These are phyloP conservation scores for Kuschelorhynchus macadamiae DNA, from an alignment of 2,888 invertebrate species.

Conservation along the genomic window DNA sequence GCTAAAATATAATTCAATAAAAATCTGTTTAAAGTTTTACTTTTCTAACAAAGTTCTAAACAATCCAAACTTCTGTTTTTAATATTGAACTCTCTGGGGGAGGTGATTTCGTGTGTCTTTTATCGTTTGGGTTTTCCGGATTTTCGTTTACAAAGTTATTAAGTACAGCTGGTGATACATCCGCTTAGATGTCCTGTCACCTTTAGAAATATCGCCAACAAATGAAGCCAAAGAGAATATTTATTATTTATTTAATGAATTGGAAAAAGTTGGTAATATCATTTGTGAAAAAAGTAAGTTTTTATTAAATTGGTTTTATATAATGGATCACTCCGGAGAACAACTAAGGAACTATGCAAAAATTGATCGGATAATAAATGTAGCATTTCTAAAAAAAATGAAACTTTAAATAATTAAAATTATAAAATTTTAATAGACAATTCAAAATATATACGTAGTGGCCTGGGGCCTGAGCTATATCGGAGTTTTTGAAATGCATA, in stretches of 20 bases:
- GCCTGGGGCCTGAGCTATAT: too few species aligned
- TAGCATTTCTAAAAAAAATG: not conserved
- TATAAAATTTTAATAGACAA: too few species aligned
- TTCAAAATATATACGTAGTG: too few species aligned
- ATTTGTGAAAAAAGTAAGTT: too few species aligned
- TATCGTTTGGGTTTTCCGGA: slow-evolving; percentile 36
- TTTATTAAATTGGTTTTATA: too few species aligned
- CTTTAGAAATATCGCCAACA: not conserved
- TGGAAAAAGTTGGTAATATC: too few species aligned
- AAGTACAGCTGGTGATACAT: slow-evolving; percentile 25
- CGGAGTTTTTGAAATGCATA: too few species aligned
- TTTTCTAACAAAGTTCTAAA: slow-evolving; percentile 25
- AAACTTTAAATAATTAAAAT: not conserved
- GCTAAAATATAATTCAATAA: slow-evolving; percentile 26
- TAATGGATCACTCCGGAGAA: too few species aligned
- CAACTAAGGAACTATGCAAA: too few species aligned
- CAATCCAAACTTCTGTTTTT: slow-evolving; percentile 35
- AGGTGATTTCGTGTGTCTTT: slow-evolving; percentile 38
- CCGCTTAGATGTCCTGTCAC: not conserved
- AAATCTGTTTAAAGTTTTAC: slow-evolving; percentile 15
- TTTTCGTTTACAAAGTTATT: slow-evolving; percentile 33
- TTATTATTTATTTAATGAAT: not conserved
- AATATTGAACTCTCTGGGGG: slow-evolving; percentile 38
- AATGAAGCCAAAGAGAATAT: not conserved
- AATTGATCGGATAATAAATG: too few species aligned